Base-by-base conservation (phyloP, 1,140 invertebrate genomes). In the Campoletis sonorensis region DNA sequence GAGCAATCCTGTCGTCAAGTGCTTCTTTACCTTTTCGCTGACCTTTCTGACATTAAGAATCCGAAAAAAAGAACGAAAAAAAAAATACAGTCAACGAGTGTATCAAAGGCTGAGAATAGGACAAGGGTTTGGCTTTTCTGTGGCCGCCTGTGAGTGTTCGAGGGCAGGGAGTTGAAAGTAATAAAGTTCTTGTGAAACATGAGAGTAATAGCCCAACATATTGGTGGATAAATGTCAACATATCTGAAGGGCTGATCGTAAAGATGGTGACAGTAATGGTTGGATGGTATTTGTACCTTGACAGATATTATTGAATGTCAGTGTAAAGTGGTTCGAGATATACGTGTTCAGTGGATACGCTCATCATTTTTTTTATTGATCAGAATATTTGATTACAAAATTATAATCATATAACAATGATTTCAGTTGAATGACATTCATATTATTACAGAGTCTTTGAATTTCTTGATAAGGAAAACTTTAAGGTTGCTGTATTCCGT, bases 161-260 rank as follows among this genome's bases (percentile, higher is more conserved):
- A 45, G 40, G 40, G 11, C 40, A 45, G 40, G 8, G 40, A 45
- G 40, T 13, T 23, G 5, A 58, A n/a, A 21, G 18, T 18, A 23
- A 58, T 23, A 23, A 58, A 58, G 54, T 4, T 58, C 1, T 58
- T n/a, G 54, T 45, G 40, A 45, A 45, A 45, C 54, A 58, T 18
- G 54, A 58, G 21, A 58, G 54, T 58, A 23, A 58, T 58, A 23
- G 54, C 54, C 18, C 54, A 58, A 58, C 54, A 58, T 58, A 58
- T 58, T 23, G 54, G 54, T 58, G 21, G 18, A 58, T 58, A 58
- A 58, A 58, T 58, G 54, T 58, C 54, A 23, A 58, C 1, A 23
- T 58, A 23, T n/a, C 54, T 58, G 54, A 21, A 58, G 21, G 18
- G 54, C 13, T 23, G 54, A 58, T 58, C 18, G 54, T 58, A 58